phyloP scores from a whole-genome alignment of 2,888 invertebrate genomes.

The Corbicula japonica region DNA sequence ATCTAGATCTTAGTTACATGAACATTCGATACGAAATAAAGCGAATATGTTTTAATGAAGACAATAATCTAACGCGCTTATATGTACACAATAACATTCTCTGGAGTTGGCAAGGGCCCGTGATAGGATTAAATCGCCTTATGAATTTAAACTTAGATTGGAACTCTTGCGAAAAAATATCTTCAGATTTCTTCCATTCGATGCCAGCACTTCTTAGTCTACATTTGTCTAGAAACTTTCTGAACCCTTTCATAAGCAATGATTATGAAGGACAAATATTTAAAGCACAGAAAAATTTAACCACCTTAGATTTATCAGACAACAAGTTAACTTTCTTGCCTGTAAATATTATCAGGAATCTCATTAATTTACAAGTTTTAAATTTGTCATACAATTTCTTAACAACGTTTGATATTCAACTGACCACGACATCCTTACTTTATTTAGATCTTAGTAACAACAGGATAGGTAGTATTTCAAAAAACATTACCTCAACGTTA shows the following conservation, averaged over 20 bases:
- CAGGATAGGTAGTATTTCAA: slow-evolving; percentile 17
- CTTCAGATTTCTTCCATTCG: slow-evolving; percentile 16
- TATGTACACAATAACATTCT: slow-evolving; percentile 33
- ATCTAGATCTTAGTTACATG: slow-evolving; percentile 20
- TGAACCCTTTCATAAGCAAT: slow-evolving; percentile 17
- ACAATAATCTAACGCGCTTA: slow-evolving; percentile 37
- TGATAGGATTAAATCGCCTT: slow-evolving; percentile 26
- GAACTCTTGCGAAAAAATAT: slow-evolving; percentile 41
- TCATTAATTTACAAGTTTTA: slow-evolving; percentile 23
- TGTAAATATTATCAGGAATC: slow-evolving; percentile 28
- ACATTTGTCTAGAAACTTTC: slow-evolving; percentile 40
- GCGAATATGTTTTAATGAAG: slow-evolving; percentile 25
- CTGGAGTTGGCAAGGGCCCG: slow-evolving; percentile 41
- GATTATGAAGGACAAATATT: slow-evolving; percentile 50
- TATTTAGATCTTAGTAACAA: slow-evolving; percentile 44
- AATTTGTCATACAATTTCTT: slow-evolving; percentile 43
- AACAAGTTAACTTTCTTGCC: slow-evolving; percentile 45
- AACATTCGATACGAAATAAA: neutral
- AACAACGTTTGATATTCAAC: slow-evolving; percentile 27
- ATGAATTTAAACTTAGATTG: slow-evolving; percentile 35
- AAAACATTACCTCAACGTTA: neutral
- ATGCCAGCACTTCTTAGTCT: slow-evolving; percentile 21
- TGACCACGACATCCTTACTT: slow-evolving; percentile 30
- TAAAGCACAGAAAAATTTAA: slow-evolving; percentile 18
- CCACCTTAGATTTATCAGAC: slow-evolving; percentile 35